phyloP scores from a whole-genome alignment of 92 coral and sea anemone species.

The Parazoanthus swiftii region DNA sequence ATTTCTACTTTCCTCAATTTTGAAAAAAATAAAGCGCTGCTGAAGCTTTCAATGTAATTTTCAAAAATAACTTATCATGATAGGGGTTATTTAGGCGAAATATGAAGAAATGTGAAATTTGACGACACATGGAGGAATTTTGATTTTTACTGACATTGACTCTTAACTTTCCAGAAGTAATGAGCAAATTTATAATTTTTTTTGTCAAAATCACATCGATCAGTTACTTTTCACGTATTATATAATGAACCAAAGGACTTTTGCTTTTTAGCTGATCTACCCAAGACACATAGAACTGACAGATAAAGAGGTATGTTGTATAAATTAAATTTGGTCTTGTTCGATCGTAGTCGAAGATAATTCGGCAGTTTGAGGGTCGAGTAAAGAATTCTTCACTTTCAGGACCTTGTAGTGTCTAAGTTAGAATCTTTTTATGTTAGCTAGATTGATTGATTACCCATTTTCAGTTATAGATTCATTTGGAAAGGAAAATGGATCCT shows the following conservation, averaged over 20 bases:
- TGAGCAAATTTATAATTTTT: neutral
- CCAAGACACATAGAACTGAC: constrained; percentile 89
- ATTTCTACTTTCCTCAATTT: too few relatives aligned
- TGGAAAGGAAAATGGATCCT: neutral
- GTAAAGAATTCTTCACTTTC: neutral
- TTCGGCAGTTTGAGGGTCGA: neutral
- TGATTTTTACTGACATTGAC: too few relatives aligned
- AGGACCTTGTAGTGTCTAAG: neutral
- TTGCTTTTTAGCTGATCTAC: constrained; percentile 73
- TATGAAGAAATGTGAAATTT: too few relatives aligned
- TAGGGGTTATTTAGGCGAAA: too few relatives aligned
- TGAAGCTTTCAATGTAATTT: too few relatives aligned
- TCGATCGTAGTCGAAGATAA: neutral
- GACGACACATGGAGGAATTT: too few relatives aligned
- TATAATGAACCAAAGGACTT: constrained; percentile 4
- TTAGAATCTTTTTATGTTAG: neutral
- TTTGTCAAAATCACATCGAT: neutral
- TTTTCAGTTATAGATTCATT: neutral
- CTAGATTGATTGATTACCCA: neutral
- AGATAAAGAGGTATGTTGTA: constrained; percentile 43
- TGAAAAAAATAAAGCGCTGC: too few relatives aligned
- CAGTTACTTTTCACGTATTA: neutral
- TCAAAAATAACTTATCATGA: too few relatives aligned
- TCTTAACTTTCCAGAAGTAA: too few relatives aligned
- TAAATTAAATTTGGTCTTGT: neutral